Conservation (phyloP, 2,113 vertebrate species). For the Seriola rivoliana region DNA sequence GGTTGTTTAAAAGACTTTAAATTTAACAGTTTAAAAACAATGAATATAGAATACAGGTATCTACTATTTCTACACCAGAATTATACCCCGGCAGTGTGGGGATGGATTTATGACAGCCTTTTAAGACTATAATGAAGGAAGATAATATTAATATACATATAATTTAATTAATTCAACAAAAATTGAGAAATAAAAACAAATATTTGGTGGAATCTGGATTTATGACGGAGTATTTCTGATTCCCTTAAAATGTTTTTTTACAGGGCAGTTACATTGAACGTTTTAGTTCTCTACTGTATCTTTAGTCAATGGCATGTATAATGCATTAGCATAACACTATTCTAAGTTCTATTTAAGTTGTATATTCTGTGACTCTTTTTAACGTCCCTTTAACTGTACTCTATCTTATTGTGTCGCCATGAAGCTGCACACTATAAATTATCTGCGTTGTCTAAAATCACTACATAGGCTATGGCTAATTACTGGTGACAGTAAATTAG, state of each 20-base stretch:
- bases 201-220: too few relatives aligned
- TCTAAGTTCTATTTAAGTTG: background rate
- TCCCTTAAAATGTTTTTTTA: background rate
- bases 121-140: too few relatives aligned
- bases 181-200: too few relatives aligned
- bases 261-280: too few relatives aligned
- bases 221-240: background rate
- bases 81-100: too few relatives aligned
- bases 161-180: too few relatives aligned
- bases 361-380: background rate
- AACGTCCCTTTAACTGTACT: background rate
- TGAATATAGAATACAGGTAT: background rate
- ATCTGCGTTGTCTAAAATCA: background rate
- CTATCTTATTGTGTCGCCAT: background rate
- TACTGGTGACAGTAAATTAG: background rate
- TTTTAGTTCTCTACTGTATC: background rate
- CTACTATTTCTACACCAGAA: background rate
- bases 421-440: background rate
- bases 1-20: background rate
- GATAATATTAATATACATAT: too few relatives aligned
- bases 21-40: background rate
- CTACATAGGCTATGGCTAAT: background rate
- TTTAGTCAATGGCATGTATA: background rate
- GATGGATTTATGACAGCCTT: too few relatives aligned
- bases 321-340: background rate